Percentiles rank a stretch among this genome's conserved stretches.
These are phyloP conservation scores for Apus apus DNA, from an alignment of 2,113 vertebrate genomes.

Conservation along the genomic window DNA sequence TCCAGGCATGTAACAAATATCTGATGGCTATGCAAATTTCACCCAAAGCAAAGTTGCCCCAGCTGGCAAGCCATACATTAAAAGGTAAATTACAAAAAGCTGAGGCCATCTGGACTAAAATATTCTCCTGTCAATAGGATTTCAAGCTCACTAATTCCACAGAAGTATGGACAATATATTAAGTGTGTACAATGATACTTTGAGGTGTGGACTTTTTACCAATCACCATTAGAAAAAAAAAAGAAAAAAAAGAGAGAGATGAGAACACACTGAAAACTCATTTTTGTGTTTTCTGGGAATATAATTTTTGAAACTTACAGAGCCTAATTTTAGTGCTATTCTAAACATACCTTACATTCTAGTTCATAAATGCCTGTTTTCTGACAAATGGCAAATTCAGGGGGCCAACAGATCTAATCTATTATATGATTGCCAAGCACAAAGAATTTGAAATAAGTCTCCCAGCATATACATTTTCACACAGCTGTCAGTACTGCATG, in stretches of 20 bases:
- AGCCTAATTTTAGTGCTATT: not conserved
- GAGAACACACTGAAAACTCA: not conserved
- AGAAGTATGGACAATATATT: slow-evolving; percentile 10
- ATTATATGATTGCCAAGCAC: not conserved
- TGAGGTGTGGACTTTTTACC: not conserved
- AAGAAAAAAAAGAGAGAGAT: not conserved
- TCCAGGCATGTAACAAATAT: slow-evolving; percentile 66
- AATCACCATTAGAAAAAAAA: not conserved
- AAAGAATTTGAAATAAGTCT: not conserved
- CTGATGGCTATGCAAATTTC: slow-evolving; percentile 62
- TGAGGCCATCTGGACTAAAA: slow-evolving; percentile 48
- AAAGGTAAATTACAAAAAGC: slow-evolving; percentile 64
- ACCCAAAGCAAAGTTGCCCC: slow-evolving; percentile 61
- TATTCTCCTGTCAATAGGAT: slow-evolving; percentile 15
- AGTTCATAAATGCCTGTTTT: not conserved
- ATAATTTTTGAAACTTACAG: not conserved
- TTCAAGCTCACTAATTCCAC: slow-evolving; percentile 36
- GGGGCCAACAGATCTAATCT: not conserved
- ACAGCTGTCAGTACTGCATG: not conserved
- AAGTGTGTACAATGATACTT: not conserved
- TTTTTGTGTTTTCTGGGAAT: not conserved
- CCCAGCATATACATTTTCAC: not conserved
- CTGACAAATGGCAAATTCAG: slow-evolving; percentile 4
- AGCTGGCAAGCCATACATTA: slow-evolving; percentile 67
- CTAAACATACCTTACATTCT: not conserved